phyloP scores from a whole-genome alignment of 2,797 vertebrate genomes.

The Pseudomugil gertrudae region DNA sequence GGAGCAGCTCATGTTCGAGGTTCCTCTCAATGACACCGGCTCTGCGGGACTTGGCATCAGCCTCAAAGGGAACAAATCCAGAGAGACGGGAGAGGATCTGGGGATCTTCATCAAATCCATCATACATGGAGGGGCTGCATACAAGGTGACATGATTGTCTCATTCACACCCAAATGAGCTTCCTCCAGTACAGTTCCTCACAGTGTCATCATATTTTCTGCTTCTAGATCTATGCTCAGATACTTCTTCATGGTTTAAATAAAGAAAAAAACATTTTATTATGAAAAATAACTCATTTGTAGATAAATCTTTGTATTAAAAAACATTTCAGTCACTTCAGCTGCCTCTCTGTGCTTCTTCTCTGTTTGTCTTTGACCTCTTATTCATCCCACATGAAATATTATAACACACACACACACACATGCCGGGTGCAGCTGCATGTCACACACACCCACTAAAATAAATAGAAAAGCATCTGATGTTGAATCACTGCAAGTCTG shows the following conservation, averaged over 20 bases:
- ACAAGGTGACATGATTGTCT: slow-evolving; percentile 85
- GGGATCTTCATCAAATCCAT: slow-evolving; percentile 99
- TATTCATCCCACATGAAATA: slow-evolving; percentile 21
- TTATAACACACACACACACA: slow-evolving; percentile 1
- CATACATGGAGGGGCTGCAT: slow-evolving; percentile 96
- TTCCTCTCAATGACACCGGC: slow-evolving; percentile 94
- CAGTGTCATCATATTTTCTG: not conserved
- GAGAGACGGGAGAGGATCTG: slow-evolving; percentile 93
- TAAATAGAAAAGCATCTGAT: slow-evolving; percentile 16
- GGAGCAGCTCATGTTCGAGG: slow-evolving; percentile 94
- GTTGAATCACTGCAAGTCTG: slow-evolving; percentile 15
- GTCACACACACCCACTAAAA: slow-evolving; percentile 10
- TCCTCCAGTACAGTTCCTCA: not conserved
- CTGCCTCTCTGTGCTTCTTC: slow-evolving; percentile 16
- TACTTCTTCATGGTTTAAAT: slow-evolving; percentile 2
- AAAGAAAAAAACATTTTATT: not conserved
- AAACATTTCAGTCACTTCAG: slow-evolving; percentile 6
- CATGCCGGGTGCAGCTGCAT: slow-evolving; percentile 4
- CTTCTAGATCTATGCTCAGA: not conserved
- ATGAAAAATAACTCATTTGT: slow-evolving; percentile 1
- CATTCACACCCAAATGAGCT: no score
- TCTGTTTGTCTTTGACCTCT: slow-evolving; percentile 17
- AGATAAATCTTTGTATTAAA: not conserved
- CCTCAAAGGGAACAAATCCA: slow-evolving; percentile 97
- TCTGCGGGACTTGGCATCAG: slow-evolving; percentile 96